Conservation (phyloP, 2,888 invertebrate genomes). For the Dynastes grantii region DNA sequence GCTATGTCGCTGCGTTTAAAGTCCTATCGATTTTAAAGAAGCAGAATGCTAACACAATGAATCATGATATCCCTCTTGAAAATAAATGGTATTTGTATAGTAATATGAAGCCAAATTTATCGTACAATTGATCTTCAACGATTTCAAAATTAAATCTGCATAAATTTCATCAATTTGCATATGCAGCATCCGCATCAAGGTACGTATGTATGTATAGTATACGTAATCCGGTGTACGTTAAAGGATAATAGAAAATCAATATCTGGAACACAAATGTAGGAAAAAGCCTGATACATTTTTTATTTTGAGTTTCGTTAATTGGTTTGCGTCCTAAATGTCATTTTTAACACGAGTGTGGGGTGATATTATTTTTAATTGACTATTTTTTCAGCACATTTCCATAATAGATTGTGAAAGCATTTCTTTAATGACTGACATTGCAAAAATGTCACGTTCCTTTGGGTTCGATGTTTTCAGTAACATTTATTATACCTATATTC, state of each 20-base stretch:
- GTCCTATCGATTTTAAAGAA: neutral
- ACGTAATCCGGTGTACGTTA: neutral
- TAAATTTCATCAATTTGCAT: neutral
- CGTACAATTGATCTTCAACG: neutral
- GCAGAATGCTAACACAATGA: neutral
- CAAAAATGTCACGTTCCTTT: neutral
- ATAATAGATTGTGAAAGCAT: no score
- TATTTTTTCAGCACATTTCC: neutral
- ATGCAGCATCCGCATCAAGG: neutral
- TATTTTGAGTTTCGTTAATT: neutral
- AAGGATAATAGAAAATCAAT: conserved; percentile 10
- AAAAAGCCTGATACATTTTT: neutral
- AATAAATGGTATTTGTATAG: neutral
- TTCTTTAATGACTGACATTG: neutral
- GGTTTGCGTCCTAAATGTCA: neutral
- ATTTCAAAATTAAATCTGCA: neutral
- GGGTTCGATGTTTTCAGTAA: neutral
- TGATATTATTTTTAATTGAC: neutral
- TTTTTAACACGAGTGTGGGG: neutral
- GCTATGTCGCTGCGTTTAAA: neutral
- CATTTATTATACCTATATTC: neutral
- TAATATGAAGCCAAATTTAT: neutral
- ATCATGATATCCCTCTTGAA: neutral
- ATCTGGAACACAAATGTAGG: neutral
- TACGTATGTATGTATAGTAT: neutral